These are phyloP conservation scores for Malacosoma neustria DNA, from an alignment of 2,888 invertebrate species.

Conservation along the genomic window DNA sequence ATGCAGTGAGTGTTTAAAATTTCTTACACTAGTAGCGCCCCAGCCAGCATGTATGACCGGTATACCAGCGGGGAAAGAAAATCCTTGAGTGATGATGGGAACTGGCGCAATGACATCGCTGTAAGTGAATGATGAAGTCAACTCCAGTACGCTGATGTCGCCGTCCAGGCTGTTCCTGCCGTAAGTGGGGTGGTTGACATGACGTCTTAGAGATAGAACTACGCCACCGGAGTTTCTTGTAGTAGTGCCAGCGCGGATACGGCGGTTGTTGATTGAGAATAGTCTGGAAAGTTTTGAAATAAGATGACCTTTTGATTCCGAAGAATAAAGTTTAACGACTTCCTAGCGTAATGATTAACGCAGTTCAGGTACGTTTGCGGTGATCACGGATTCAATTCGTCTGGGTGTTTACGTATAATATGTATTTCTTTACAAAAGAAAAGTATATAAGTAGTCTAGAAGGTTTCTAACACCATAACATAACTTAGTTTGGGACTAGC, in stretches of 20 bases:
- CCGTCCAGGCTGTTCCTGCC: slow-evolving; percentile 20
- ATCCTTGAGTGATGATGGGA: slow-evolving; percentile 12
- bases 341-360: no score
- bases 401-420: no score
- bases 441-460: no score
- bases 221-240: slow-evolving; percentile 35
- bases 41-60: slow-evolving; percentile 24
- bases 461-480: no score
- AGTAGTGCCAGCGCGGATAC: slow-evolving; percentile 40
- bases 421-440: no score
- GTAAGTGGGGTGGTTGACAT: slow-evolving; percentile 33
- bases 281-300: slow-evolving; percentile 13
- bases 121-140: slow-evolving; percentile 13
- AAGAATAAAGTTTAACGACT: neutral
- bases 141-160: slow-evolving; percentile 31
- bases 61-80: slow-evolving; percentile 15
- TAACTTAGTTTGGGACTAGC: no score
- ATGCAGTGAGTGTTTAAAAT: no score
- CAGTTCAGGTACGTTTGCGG: no score
- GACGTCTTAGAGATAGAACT: slow-evolving; percentile 15
- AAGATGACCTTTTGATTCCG: neutral
- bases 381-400: no score
- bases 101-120: slow-evolving; percentile 13
- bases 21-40: slow-evolving; percentile 25
- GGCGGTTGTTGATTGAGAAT: slow-evolving; percentile 21